Evolutionary conservation across 1,140 invertebrate species (phyloP).

Genomic region (Pomacea maculata): DNA sequence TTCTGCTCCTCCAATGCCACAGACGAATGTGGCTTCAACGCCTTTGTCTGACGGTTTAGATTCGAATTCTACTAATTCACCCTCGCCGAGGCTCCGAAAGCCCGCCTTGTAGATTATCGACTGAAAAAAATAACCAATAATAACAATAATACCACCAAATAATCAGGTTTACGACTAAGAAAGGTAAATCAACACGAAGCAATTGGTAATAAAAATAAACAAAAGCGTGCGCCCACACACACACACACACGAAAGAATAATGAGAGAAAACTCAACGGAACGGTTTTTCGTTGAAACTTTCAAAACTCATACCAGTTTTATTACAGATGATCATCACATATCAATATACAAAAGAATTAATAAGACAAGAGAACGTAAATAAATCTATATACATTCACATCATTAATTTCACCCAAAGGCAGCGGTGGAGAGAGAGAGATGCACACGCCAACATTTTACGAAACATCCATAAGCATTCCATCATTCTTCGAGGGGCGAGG

Average conservation of each 20-base stretch:
- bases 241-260: background rate
- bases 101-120: slow-evolving; percentile 88
- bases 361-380: background rate
- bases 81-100: slow-evolving; percentile 85
- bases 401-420: background rate
- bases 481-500: too few species aligned
- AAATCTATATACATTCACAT: background rate
- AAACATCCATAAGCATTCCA: too few species aligned
- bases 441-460: background rate
- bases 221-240: background rate
- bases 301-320: background rate
- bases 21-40: slow-evolving; percentile 83
- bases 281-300: background rate
- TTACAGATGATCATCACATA: background rate
- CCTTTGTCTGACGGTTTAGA: slow-evolving; percentile 85
- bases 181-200: too few species aligned
- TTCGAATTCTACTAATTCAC: slow-evolving; percentile 87
- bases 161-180: background rate
- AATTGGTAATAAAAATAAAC: background rate
- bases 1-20: slow-evolving; percentile 77
- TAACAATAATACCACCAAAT: background rate
- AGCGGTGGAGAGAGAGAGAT: background rate
- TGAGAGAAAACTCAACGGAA: background rate
- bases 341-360: background rate
- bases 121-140: slow-evolving; percentile 68